Conservation (phyloP, 2,888 invertebrate genomes). For the Eristalinus sepulchralis region DNA sequence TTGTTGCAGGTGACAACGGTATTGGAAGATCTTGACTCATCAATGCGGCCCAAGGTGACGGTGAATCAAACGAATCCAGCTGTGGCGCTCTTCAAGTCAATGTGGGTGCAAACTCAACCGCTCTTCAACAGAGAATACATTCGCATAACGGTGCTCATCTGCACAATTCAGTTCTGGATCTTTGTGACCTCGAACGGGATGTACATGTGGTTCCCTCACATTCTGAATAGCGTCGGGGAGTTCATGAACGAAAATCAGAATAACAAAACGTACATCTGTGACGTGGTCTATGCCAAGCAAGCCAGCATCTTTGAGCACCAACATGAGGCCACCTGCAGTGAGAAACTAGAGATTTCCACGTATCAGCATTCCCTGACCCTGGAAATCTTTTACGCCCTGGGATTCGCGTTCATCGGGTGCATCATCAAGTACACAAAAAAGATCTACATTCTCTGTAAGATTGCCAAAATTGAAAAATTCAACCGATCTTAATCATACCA, state of each 20-base stretch:
- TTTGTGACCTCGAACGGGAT: conserved; percentile 77
- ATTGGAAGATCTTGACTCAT: conserved; percentile 73
- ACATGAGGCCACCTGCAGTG: conserved; percentile 71
- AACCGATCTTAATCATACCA: background rate
- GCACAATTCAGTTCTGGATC: conserved; percentile 77
- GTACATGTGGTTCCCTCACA: conserved; percentile 79
- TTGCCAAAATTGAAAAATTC: background rate
- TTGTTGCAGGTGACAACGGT: conserved; percentile 71
- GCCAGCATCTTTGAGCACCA: conserved; percentile 32
- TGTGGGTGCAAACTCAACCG: conserved; percentile 79
- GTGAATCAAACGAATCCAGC: conserved; percentile 52
- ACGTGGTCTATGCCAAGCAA: conserved; percentile 74
- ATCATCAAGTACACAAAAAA: conserved; percentile 76
- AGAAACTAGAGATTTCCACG: conserved; percentile 76
- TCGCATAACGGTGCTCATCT: conserved; percentile 75
- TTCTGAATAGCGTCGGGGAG: conserved; percentile 76
- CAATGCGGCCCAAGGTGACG: conserved; percentile 58
- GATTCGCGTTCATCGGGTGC: conserved; percentile 75
- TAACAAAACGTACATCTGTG: conserved; percentile 75
- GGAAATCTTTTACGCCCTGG: conserved; percentile 75
- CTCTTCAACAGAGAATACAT: conserved; percentile 76
- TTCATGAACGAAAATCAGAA: conserved; percentile 75
- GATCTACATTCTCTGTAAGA: conserved; percentile 75
- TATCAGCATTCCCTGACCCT: conserved; percentile 75
- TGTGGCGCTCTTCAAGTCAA: conserved; percentile 73